Evolutionary conservation across 2,888 invertebrate species (phyloP).

Genomic region (Mycalesis mineus): DNA sequence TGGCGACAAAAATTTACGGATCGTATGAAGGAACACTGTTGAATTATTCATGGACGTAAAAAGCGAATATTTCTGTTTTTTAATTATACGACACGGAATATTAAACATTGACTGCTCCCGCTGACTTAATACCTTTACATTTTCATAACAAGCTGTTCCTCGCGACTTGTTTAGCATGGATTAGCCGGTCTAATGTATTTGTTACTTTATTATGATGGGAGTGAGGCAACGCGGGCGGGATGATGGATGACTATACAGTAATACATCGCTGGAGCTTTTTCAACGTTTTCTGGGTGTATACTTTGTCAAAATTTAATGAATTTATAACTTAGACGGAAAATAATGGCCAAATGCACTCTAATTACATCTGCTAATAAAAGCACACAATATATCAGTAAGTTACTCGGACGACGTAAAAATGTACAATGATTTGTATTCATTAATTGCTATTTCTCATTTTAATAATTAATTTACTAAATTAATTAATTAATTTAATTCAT

Average conservation of each 20-base stretch:
- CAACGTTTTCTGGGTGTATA: background rate
- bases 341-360: background rate
- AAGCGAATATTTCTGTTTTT: conserved; percentile 73
- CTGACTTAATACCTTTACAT: conserved; percentile 45
- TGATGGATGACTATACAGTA: background rate
- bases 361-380: background rate
- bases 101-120: conserved; percentile 61
- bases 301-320: background rate
- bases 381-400: background rate
- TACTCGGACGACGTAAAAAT: no score
- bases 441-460: no score
- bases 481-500: no score
- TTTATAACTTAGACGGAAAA: background rate
- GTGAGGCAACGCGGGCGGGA: background rate
- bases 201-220: background rate
- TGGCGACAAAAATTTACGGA: conserved; percentile 67
- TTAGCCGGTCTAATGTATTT: background rate
- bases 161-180: conserved; percentile 8
- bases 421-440: no score
- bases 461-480: no score
- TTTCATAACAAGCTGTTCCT: conserved; percentile 22
- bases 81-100: conserved; percentile 74
- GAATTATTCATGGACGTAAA: conserved; percentile 76
- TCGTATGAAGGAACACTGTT: conserved; percentile 72
- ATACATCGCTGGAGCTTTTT: background rate